phyloP scores from a whole-genome alignment of 2,113 vertebrate genomes.

The Sceloporus undulatus region DNA sequence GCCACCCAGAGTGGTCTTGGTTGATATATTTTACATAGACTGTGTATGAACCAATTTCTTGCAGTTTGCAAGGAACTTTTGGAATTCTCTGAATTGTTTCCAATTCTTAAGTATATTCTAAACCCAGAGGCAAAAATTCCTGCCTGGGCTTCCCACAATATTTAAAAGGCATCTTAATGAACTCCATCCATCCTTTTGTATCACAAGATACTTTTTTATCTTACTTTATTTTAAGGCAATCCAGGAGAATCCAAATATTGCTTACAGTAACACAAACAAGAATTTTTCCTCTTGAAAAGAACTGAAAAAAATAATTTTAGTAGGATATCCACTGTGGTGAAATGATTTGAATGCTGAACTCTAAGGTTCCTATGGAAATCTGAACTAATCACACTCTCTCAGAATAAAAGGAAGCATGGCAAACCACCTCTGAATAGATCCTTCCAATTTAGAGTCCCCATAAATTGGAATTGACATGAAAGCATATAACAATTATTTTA shows the following conservation, averaged over 20 bases:
- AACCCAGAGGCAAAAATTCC: conserved; percentile 38
- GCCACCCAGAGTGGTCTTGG: conserved; percentile 30
- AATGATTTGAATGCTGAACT: too few relatives aligned
- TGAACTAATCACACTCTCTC: too few relatives aligned
- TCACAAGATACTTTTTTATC: background rate
- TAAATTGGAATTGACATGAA: too few relatives aligned
- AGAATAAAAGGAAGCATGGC: too few relatives aligned
- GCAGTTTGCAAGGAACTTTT: conserved; percentile 23
- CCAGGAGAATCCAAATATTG: background rate
- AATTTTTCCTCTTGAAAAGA: background rate
- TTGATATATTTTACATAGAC: background rate
- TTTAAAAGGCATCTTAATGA: conserved; percentile 27
- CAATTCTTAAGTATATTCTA: conserved; percentile 29
- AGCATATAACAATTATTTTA: too few relatives aligned
- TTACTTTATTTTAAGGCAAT: background rate
- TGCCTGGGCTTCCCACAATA: background rate
- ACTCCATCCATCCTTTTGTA: conserved; percentile 18
- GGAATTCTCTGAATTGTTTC: conserved; percentile 51
- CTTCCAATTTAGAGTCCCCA: too few relatives aligned
- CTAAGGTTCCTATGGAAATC: too few relatives aligned
- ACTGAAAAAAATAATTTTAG: background rate
- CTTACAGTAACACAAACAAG: background rate
- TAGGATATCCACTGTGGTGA: background rate
- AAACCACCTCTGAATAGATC: too few relatives aligned
- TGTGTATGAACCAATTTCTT: conserved; percentile 18